Conservation (phyloP, 1,140 invertebrate species). For the Tigriopus japonicus region DNA sequence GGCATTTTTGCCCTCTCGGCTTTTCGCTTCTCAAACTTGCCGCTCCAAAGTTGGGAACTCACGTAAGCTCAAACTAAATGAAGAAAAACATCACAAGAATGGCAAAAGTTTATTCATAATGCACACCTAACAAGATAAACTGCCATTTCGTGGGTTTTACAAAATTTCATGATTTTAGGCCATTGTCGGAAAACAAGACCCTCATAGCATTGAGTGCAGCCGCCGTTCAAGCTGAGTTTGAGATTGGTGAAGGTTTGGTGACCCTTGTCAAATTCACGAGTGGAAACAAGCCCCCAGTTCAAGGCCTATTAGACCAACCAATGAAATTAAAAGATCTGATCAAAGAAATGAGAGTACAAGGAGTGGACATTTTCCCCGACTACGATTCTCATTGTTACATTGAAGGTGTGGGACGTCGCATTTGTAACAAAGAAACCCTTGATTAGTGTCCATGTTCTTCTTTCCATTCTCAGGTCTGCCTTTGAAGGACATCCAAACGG, state of each 20-base stretch:
- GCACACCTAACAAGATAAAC: no score
- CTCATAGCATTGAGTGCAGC: conserved; percentile 9
- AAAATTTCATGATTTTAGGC: background rate
- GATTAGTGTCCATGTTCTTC: background rate
- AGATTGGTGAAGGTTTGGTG: background rate
- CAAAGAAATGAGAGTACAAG: conserved; percentile 10
- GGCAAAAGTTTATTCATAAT: no score
- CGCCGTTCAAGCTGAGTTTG: conserved; percentile 13
- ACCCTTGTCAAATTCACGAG: conserved; percentile 9
- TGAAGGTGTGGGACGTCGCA: background rate
- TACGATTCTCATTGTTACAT: conserved; percentile 13
- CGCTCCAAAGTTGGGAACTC: conserved; percentile 12
- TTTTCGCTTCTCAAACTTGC: conserved; percentile 10
- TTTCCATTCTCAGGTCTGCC: background rate
- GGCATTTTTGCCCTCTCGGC: conserved; percentile 11
- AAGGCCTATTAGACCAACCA: background rate
- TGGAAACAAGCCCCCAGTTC: conserved; percentile 10
- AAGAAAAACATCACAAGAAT: no score
- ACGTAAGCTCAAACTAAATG: no score
- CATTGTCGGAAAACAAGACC: conserved; percentile 1
- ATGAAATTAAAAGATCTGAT: conserved; percentile 15
- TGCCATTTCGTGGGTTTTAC: no score
- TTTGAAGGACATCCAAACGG: conserved; percentile 12
- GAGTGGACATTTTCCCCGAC: conserved; percentile 13
- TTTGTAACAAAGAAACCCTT: background rate